These are phyloP conservation scores for Charadrius vociferus DNA, from an alignment of 2,113 vertebrate genomes.

Conservation along the genomic window DNA sequence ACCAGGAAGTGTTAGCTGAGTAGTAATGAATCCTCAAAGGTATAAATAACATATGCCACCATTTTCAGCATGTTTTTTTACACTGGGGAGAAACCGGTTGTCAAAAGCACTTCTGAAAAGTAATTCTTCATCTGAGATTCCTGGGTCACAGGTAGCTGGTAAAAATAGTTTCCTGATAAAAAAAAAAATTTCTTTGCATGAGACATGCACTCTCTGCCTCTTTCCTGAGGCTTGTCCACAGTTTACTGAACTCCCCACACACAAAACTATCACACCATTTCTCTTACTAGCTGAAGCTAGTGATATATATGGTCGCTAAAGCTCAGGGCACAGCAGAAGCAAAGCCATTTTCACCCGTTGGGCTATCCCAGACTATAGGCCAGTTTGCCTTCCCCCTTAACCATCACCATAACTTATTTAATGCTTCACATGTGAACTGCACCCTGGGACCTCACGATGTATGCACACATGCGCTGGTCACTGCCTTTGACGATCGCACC, in stretches of 20 bases:
- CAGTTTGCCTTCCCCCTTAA: not conserved
- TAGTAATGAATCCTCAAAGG: not conserved
- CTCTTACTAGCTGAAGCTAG: not conserved
- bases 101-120: slow-evolving; percentile 9
- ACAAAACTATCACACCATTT: not conserved
- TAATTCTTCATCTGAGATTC: not conserved
- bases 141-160: not conserved
- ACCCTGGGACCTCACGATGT: not conserved
- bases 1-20: not conserved
- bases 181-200: not conserved
- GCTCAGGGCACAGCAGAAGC: not conserved
- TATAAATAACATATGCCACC: not conserved
- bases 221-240: not conserved
- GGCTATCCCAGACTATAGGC: not conserved
- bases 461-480: rapidly evolving
- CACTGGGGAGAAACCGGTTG: not conserved
- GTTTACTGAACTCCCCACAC: not conserved
- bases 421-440: not conserved
- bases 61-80: not conserved
- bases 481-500: not conserved
- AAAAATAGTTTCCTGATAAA: not conserved
- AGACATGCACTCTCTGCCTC: not conserved
- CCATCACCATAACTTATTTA: not conserved
- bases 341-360: not conserved
- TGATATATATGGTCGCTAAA: not conserved